Percentiles rank a stretch among this genome's conserved stretches.
Conservation (phyloP, 2,797 vertebrate genomes). For the Falco cherrug region DNA sequence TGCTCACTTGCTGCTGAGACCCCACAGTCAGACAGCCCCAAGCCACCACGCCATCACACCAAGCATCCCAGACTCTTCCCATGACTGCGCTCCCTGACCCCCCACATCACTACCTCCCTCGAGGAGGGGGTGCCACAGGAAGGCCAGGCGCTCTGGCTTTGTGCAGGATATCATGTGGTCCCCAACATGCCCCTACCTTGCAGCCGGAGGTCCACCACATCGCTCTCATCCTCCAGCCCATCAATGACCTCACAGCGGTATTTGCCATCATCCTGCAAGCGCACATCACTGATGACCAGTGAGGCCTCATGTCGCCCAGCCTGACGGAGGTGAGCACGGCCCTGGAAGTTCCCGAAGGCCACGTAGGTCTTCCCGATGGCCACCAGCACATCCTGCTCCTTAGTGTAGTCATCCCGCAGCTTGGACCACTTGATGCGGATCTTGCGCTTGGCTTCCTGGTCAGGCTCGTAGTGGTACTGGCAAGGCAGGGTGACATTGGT, state of each 20-base stretch:
- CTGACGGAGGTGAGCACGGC: constrained; percentile 82
- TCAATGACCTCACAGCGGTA: constrained; percentile 94
- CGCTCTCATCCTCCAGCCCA: constrained; percentile 90
- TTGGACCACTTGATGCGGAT: constrained; percentile 93
- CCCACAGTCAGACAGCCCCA: neutral
- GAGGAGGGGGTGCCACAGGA: neutral
- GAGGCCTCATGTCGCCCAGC: constrained; percentile 75
- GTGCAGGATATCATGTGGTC: accelerated
- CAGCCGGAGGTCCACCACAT: constrained; percentile 87
- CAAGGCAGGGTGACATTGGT: constrained; percentile 88
- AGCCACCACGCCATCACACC: neutral
- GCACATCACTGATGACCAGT: constrained; percentile 83
- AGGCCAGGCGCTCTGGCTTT: neutral
- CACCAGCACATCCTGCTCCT: constrained; percentile 87
- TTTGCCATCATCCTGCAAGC: constrained; percentile 84
- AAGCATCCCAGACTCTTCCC: neutral
- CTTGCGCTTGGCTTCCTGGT: constrained; percentile 69
- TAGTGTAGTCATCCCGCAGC: constrained; percentile 77
- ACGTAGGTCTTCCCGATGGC: constrained; percentile 83
- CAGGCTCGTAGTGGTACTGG: constrained; percentile 82
- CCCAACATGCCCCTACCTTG: constrained; percentile 72
- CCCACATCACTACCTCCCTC: no score
- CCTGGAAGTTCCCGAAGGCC: constrained; percentile 86
- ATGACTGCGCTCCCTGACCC: accelerated
- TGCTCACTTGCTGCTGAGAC: neutral